Percentiles rank a stretch among this genome's conserved stretches.
These are phyloP conservation scores for Oxyteleia sp. DNA, from an alignment of 2,888 invertebrate species.

Conservation along the genomic window DNA sequence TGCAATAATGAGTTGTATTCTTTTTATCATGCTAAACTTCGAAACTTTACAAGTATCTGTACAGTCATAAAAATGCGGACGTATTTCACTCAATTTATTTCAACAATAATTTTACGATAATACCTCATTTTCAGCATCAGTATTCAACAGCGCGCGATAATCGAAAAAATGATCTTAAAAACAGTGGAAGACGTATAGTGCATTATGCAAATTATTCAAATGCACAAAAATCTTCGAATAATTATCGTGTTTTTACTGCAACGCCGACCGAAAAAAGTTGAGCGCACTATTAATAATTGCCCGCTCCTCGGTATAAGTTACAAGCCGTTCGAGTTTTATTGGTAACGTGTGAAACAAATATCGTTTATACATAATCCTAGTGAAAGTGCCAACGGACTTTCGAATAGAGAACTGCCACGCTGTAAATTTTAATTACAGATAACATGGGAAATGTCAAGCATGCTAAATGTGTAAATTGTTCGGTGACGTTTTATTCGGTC, in stretches of 20 bases:
- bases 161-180: slow-evolving; percentile 32
- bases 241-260: slow-evolving; percentile 26
- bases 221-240: slow-evolving; percentile 37
- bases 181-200: slow-evolving; percentile 27
- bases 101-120: slow-evolving; percentile 57
- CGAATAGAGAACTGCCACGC: slow-evolving; percentile 41
- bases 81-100: slow-evolving; percentile 61
- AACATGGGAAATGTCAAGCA: slow-evolving; percentile 71
- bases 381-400: slow-evolving; percentile 67
- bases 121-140: slow-evolving; percentile 38
- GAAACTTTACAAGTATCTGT: slow-evolving; percentile 50
- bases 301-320: slow-evolving; percentile 29
- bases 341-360: slow-evolving; percentile 69
- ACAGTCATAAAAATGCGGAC: slow-evolving; percentile 48
- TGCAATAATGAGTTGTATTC: slow-evolving; percentile 40
- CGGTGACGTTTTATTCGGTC: slow-evolving; percentile 53
- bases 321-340: slow-evolving; percentile 47
- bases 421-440: slow-evolving; percentile 70
- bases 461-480: slow-evolving; percentile 59
- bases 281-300: slow-evolving; percentile 42
- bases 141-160: slow-evolving; percentile 32
- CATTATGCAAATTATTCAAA: slow-evolving; percentile 45
- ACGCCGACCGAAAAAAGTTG: slow-evolving; percentile 14
- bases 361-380: slow-evolving; percentile 58
- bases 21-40: slow-evolving; percentile 47